Conservation (phyloP, 2,888 invertebrate species). For the Suillia variegata region DNA sequence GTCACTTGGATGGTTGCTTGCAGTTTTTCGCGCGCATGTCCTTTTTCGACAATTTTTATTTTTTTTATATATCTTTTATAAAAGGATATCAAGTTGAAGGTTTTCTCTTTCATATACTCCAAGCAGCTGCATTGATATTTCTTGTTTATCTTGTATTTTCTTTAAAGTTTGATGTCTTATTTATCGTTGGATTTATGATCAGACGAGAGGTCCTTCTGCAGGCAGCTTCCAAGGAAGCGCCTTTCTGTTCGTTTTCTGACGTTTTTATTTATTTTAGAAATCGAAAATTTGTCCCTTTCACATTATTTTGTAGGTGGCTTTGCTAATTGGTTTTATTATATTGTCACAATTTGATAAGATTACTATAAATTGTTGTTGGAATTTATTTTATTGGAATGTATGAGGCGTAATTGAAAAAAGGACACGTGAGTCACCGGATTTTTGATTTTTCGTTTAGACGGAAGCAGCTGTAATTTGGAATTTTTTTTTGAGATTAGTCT, state of each 20-base stretch:
- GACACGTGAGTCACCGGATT: not conserved
- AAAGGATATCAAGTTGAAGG: not conserved
- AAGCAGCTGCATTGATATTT: not conserved
- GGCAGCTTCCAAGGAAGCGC: not conserved
- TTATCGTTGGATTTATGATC: not conserved
- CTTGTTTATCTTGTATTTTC: not conserved
- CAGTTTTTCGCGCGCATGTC: not conserved
- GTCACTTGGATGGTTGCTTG: no score
- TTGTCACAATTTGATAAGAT: constrained; percentile 52
- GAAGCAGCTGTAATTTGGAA: not conserved
- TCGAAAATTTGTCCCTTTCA: constrained; percentile 19
- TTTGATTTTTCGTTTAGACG: no score
- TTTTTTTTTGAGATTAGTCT: no score
- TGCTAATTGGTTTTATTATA: constrained; percentile 52
- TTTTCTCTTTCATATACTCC: not conserved
- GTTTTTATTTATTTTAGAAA: not conserved
- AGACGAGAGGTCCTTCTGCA: not conserved
- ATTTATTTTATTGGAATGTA: not conserved
- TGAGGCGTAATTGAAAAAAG: not conserved
- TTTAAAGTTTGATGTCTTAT: not conserved
- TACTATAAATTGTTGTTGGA: constrained; percentile 21
- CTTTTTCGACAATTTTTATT: no score
- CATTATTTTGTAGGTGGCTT: constrained; percentile 47
- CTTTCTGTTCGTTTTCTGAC: no score
- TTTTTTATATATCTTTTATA: not conserved